Evolutionary conservation across 2,113 vertebrate genomes (phyloP).

Genomic region (Lamprotornis superbus): DNA sequence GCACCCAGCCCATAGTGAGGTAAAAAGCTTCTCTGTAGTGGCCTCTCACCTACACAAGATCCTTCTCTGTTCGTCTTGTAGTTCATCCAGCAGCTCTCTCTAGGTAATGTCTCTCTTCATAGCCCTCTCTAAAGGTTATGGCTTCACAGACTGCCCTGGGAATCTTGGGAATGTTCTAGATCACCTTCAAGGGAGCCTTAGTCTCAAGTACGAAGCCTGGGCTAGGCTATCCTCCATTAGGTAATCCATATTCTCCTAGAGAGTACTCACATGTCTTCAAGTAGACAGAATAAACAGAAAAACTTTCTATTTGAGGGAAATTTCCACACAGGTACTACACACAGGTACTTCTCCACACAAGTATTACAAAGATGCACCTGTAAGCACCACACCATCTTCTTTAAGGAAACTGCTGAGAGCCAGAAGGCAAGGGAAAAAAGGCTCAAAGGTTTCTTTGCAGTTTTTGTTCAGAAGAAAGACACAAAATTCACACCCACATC

Average conservation of each 20-base stretch:
- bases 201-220: neutral
- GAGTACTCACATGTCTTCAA: neutral
- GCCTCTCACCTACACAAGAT: neutral
- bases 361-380: neutral
- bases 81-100: neutral
- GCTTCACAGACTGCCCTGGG: neutral
- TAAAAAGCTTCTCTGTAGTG: neutral
- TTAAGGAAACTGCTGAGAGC: neutral
- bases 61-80: neutral
- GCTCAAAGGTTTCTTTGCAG: neutral
- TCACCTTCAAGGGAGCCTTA: neutral
- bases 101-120: neutral
- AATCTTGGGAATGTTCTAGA: neutral
- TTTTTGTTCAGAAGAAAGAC: neutral
- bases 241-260: neutral
- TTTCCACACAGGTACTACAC: neutral
- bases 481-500: neutral
- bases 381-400: neutral
- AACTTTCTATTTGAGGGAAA: neutral
- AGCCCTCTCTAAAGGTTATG: neutral
- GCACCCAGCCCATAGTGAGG: accelerated
- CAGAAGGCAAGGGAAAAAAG: neutral
- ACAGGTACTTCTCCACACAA: neutral
- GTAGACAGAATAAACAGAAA: neutral
- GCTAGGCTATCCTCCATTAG: neutral